Evolutionary conservation across 2,888 invertebrate species (phyloP).

Genomic region (Polyommatus iphigenia): DNA sequence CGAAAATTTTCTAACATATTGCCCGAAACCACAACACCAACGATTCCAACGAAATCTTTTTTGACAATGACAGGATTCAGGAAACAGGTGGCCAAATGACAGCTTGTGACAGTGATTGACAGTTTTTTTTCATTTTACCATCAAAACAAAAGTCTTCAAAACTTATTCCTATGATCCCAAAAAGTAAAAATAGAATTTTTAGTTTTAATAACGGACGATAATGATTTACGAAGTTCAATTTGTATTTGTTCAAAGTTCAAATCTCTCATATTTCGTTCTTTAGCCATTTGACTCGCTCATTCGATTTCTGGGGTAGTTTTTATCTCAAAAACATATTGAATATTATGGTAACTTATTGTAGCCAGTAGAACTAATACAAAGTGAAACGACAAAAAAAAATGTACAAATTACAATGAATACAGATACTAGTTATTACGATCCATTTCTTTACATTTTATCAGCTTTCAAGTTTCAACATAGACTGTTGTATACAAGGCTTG

Average conservation of each 20-base stretch:
- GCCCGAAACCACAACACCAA: neutral
- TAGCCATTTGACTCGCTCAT: too few species aligned
- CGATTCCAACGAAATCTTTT: neutral
- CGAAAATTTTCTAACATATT: conserved; percentile 13
- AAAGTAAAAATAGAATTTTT: too few species aligned
- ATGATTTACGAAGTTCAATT: too few species aligned
- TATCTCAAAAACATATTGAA: too few species aligned
- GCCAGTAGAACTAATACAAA: too few species aligned
- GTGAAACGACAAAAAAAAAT: neutral
- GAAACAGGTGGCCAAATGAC: conserved; percentile 8
- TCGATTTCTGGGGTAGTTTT: too few species aligned
- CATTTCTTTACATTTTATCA: neutral
- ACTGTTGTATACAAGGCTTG: neutral
- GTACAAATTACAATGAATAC: neutral
- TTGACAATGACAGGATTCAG: conserved; percentile 9
- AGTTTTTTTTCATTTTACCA: neutral
- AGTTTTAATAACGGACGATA: too few species aligned
- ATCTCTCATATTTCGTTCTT: too few species aligned
- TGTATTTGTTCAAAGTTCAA: too few species aligned
- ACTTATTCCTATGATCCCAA: too few species aligned
- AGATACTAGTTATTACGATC: neutral
- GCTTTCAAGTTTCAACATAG: neutral
- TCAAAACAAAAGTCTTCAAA: neutral
- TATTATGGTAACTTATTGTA: too few species aligned
- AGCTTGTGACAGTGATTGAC: neutral